phyloP scores from a whole-genome alignment of 2,113 vertebrate species.

The Leptodactylus fuscus region DNA sequence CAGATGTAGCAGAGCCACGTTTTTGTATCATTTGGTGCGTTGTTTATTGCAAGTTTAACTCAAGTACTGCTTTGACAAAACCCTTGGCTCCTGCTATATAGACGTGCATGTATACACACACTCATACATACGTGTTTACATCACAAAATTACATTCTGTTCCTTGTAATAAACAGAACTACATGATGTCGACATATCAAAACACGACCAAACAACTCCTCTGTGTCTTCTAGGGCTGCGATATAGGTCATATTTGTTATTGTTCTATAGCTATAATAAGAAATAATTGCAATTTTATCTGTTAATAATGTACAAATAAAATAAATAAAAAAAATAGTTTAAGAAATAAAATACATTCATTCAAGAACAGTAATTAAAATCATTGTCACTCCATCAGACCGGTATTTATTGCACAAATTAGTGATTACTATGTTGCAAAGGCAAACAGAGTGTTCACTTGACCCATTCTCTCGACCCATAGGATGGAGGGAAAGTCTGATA shows the following conservation, averaged over 20 bases:
- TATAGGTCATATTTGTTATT: neutral
- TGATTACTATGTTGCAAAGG: neutral
- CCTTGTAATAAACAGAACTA: neutral
- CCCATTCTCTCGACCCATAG: neutral
- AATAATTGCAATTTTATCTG: neutral
- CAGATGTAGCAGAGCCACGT: neutral
- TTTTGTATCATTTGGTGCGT: neutral
- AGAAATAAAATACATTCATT: too few relatives aligned
- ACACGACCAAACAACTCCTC: neutral
- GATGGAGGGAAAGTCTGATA: neutral
- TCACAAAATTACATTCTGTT: neutral
- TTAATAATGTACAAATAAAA: neutral
- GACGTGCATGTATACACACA: too few relatives aligned
- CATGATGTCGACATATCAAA: neutral
- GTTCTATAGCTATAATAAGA: neutral
- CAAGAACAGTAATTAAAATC: neutral
- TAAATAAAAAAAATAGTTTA: neutral
- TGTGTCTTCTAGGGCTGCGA: too few relatives aligned
- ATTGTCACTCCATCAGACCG: neutral
- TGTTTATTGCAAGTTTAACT: neutral
- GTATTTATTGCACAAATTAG: neutral
- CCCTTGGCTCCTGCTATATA: too few relatives aligned
- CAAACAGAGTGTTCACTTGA: neutral
- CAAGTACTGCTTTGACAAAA: too few relatives aligned
- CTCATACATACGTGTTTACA: too few relatives aligned